Conservation (phyloP, 2,888 invertebrate species). For the Myopa tessellatipennis region DNA sequence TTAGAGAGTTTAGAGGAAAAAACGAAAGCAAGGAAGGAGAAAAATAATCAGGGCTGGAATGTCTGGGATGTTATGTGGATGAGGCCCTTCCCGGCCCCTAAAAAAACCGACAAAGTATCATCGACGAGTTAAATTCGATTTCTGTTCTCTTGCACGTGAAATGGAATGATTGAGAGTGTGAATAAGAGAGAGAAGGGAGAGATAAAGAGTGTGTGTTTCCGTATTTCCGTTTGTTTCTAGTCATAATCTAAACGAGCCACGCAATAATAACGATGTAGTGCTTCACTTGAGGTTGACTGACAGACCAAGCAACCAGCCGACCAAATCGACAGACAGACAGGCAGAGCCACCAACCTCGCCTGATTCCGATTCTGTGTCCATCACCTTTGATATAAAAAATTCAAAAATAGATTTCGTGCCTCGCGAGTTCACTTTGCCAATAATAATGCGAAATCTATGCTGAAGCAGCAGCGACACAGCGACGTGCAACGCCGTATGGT, state of each 20-base stretch:
- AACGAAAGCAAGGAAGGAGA: no score
- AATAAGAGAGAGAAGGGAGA: no score
- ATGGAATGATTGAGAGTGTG: no score
- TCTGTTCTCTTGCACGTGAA: neutral
- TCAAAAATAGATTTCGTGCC: no score
- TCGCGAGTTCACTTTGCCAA: neutral
- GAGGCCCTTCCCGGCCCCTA: no score
- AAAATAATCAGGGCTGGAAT: no score
- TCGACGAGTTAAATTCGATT: slow-evolving; percentile 8
- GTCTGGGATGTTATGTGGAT: no score
- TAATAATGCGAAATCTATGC: slow-evolving; percentile 7
- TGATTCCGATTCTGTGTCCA: neutral
- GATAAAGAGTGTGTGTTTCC: neutral
- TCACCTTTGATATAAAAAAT: slow-evolving; percentile 22
- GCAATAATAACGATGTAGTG: neutral
- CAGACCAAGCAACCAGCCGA: neutral
- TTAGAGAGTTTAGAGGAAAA: no score
- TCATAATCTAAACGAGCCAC: slow-evolving; percentile 22
- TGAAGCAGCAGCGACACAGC: neutral
- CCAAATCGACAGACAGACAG: neutral
- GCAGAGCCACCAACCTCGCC: neutral
- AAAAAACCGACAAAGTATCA: neutral
- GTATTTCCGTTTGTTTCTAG: neutral
- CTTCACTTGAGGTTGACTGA: neutral
- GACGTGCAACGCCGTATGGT: neutral